Base-by-base conservation (phyloP, 2,888 invertebrate genomes). In the Andrena bucephala region DNA sequence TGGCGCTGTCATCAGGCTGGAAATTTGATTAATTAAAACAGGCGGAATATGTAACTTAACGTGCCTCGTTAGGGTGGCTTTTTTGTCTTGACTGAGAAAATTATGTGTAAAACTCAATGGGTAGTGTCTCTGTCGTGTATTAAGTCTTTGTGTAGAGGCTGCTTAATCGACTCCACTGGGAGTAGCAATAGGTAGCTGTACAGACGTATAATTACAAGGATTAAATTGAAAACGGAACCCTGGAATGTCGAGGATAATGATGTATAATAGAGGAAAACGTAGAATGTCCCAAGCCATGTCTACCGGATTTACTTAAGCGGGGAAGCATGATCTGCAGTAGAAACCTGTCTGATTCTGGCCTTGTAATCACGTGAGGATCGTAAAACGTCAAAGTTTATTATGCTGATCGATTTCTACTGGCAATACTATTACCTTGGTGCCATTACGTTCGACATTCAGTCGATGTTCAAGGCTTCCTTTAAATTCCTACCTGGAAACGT, bases 321-420 rank as follows among this genome's bases (percentile, higher is more conserved):
- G 48, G 42, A 52, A 36, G 27, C 48, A 16, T 50, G 60, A 50
- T 54, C 67, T 24, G 31, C 60, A 48, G 52, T 24, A n/a, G 54
- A 60, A 77, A 67, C 80, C 62, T 62, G 42, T 72, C 66, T 57
- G 65, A 57, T 65, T 59, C 48, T 13, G 68, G 33, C 68, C 72
- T 81, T 79, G 79, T 33, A 42, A 79, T 69, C 68, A 33, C 59
- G 66, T 62, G 29, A 65, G 48, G 66, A 66, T 74, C 66, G 74
- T 36, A 50, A 54, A 81, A 73, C 48, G 36, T 52, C 36, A 13
- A 73, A 59, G 69, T 68, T 69, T 73, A 79, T 73, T 69, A 80
- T 52, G 65, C 65, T 52, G 65, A 73, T 81, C 81, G 59, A 71
- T 79, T 81, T 79, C 72, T 69, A 27, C 50, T 66, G n/a, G 54